These are phyloP conservation scores for Neosalanx taihuensis DNA, from an alignment of 2,797 vertebrate species.

Conservation along the genomic window DNA sequence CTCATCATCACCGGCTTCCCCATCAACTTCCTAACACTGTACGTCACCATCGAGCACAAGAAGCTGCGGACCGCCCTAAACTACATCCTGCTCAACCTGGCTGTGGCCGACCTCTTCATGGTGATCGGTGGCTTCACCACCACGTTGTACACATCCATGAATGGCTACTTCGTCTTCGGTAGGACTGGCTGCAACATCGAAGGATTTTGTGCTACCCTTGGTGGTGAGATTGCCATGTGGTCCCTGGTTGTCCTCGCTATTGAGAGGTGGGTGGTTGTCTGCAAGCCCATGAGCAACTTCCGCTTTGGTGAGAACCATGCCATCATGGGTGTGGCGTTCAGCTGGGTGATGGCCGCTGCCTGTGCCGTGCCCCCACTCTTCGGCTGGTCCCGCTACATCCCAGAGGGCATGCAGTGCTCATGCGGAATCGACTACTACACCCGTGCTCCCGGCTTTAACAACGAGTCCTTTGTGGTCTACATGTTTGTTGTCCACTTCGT, in stretches of 20 bases:
- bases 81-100: conserved; percentile 96
- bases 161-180: conserved; percentile 94
- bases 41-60: conserved; percentile 95
- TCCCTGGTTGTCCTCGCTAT: conserved; percentile 91
- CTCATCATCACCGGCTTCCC: conserved; percentile 90
- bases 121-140: conserved; percentile 92
- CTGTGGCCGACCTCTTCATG: conserved; percentile 93
- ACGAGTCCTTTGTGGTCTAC: conserved; percentile 95
- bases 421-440: conserved; percentile 98
- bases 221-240: conserved; percentile 91
- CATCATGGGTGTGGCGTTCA: conserved; percentile 83
- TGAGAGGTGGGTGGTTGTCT: conserved; percentile 93
- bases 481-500: conserved; percentile 87
- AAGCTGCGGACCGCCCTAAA: conserved; percentile 95
- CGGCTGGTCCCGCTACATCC: conserved; percentile 95
- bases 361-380: conserved; percentile 84
- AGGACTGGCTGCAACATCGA: conserved; percentile 87
- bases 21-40: conserved; percentile 96
- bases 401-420: conserved; percentile 96
- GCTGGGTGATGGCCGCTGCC: conserved; percentile 84
- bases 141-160: conserved; percentile 89
- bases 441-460: conserved; percentile 87
- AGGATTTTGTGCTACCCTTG: conserved; percentile 93
- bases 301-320: conserved; percentile 93
- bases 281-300: conserved; percentile 98